Evolutionary conservation across 1,140 invertebrate species (phyloP), one percentile per base, ranked within the genome.

Genomic region (Theocolax elegans): DNA sequence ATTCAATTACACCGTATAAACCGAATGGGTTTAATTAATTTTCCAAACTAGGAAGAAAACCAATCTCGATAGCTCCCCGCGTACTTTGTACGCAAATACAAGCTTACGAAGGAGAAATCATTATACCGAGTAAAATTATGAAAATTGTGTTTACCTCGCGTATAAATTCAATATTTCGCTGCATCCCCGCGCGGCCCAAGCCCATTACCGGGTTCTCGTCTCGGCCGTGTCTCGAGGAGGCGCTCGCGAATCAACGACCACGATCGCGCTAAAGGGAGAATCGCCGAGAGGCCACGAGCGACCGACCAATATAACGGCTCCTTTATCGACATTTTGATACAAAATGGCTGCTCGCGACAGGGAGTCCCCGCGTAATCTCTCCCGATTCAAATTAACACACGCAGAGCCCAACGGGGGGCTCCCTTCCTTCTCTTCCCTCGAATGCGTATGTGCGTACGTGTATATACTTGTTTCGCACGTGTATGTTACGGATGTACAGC

Each of bases 351-450:
- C 81, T 83, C 83, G 68, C 83, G 74, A 78, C 80, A 81, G 84
- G 84, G 81, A 77, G 83, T 79, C 83, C 71, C 78, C 78, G 78
- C 82, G 82, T 86, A 85, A 86, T 86, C 83, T 86, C 82, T 85
- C 81, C 83, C 83, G 83, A 86, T 86, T 86, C 83, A 86, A 86
- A 86, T 86, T 86, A 86, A 86, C 84, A 84, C 83, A 85, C 83
- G 84, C 83, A 83, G 83, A 74, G 84, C 81, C 65, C 83, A 58
- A 76, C 80, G 71, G 59, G 71, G 72, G 56, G 74, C 46, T 38
- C 21, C 31, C 56, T 12, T 46, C 21, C 56, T 31, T 38, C 21
- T 27, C n/a, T 10, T 35, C 2, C 29, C 17, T 21, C 29, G 3
- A n/a, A 12, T 48, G 25, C 27, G 31, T 21, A 63, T 35, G 12